These are phyloP conservation scores for Leptoclinus maculatus DNA, from an alignment of 2,797 vertebrate genomes.

Conservation along the genomic window DNA sequence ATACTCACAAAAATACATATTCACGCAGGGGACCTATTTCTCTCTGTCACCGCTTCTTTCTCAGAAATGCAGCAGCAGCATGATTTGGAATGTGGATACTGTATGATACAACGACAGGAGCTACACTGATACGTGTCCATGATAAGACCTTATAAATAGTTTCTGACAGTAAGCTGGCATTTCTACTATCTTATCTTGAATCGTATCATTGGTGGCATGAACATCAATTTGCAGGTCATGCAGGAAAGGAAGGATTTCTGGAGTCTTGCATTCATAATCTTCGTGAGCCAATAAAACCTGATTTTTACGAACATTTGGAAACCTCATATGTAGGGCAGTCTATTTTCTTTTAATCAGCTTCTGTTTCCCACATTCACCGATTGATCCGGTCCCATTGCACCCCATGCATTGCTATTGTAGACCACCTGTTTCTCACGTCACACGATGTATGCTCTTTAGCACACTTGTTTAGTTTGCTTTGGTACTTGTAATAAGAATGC, in stretches of 20 bases:
- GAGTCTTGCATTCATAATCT: background rate
- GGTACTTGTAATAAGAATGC: no score
- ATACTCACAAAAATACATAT: slow-evolving; percentile 17
- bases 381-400: background rate
- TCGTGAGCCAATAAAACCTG: background rate
- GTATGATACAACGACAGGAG: background rate
- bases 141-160: background rate
- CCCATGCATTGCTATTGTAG: background rate
- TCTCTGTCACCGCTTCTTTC: background rate
- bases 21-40: slow-evolving; percentile 2
- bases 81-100: background rate
- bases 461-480: background rate
- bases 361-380: background rate
- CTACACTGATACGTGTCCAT: background rate
- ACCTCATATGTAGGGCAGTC: background rate
- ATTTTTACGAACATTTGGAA: no score
- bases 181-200: background rate
- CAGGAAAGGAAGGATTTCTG: background rate
- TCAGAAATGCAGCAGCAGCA: background rate
- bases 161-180: background rate
- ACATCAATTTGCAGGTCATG: background rate
- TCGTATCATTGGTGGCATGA: background rate
- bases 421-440: background rate
- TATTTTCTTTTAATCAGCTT: background rate
- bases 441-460: background rate